Evolutionary conservation across 2,888 invertebrate species (phyloP).

Genomic region (Neuroscelio doddi): DNA sequence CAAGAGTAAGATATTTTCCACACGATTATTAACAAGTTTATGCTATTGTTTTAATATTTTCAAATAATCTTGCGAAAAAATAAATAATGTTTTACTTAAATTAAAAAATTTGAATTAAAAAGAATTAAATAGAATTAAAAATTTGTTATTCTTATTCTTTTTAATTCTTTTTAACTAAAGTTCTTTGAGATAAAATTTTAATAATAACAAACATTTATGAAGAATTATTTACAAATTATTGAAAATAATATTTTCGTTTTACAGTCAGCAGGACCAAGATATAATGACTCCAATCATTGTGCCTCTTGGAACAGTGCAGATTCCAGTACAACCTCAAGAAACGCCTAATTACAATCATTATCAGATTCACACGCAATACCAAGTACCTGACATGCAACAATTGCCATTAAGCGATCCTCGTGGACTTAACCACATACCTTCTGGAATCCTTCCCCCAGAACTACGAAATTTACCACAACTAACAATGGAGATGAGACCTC

Average conservation of each 20-base stretch:
- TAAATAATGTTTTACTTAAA: not conserved
- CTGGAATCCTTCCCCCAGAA: constrained; percentile 57
- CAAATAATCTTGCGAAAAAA: not conserved
- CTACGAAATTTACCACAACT: constrained; percentile 61
- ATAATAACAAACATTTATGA: no score
- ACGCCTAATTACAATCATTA: constrained; percentile 61
- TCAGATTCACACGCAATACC: constrained; percentile 64
- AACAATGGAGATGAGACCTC: constrained; percentile 63
- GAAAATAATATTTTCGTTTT: no score
- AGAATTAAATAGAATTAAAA: no score
- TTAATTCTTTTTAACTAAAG: no score
- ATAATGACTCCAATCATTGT: constrained; percentile 67
- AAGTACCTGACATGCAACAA: constrained; percentile 65
- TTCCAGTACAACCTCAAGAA: constrained; percentile 63
- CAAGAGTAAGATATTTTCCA: constrained; percentile 73
- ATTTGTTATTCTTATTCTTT: no score
- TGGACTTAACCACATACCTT: constrained; percentile 62
- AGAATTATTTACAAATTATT: no score
- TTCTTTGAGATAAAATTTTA: no score
- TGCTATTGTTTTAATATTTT: not conserved
- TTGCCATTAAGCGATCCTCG: constrained; percentile 62
- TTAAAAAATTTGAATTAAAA: not conserved
- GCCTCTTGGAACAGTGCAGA: constrained; percentile 64
- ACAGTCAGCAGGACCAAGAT: constrained; percentile 65
- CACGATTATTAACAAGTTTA: no score